A percentile compares a stretch with the other conserved stretches of the same genome.
Evolutionary conservation across 2,797 vertebrate genomes (phyloP).

Genomic region (Chaetodon trifasciatus): DNA sequence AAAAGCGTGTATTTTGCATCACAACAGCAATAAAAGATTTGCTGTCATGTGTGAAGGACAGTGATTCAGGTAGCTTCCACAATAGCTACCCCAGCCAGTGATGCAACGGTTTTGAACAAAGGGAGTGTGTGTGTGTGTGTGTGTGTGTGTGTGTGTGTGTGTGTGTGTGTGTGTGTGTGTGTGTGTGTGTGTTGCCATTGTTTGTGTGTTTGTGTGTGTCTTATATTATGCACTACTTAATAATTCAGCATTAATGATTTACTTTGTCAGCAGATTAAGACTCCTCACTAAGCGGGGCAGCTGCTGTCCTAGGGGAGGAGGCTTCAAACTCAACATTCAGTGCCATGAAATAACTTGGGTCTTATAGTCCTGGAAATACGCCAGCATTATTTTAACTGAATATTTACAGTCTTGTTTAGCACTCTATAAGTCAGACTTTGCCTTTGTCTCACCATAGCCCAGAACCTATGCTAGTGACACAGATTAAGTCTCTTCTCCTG

Average conservation of each 20-base stretch:
- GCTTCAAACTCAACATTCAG: conserved; percentile 19
- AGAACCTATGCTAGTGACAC: background rate
- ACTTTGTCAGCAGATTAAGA: conserved; percentile 70
- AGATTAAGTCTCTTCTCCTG: background rate
- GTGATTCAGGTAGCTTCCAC: conserved; percentile 11
- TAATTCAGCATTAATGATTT: conserved; percentile 74
- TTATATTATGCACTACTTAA: conserved; percentile 53
- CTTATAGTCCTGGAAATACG: background rate
- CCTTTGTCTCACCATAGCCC: background rate
- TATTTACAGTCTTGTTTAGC: background rate
- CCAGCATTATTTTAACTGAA: background rate
- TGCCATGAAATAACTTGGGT: background rate
- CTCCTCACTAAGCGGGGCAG: conserved; percentile 56
- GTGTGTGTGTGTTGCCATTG: background rate
- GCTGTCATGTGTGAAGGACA: conserved; percentile 7
- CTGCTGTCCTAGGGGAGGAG: conserved; percentile 49
- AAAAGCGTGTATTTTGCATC: background rate
- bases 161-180: no score
- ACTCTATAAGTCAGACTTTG: background rate
- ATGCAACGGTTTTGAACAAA: conserved; percentile 6
- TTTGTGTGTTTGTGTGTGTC: conserved; percentile 7
- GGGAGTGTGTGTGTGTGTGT: background rate
- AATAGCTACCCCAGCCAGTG: background rate
- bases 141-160: no score
- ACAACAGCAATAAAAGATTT: background rate